Evolutionary conservation across 2,888 invertebrate species (phyloP).

Genomic region (Phaonia tiefii): DNA sequence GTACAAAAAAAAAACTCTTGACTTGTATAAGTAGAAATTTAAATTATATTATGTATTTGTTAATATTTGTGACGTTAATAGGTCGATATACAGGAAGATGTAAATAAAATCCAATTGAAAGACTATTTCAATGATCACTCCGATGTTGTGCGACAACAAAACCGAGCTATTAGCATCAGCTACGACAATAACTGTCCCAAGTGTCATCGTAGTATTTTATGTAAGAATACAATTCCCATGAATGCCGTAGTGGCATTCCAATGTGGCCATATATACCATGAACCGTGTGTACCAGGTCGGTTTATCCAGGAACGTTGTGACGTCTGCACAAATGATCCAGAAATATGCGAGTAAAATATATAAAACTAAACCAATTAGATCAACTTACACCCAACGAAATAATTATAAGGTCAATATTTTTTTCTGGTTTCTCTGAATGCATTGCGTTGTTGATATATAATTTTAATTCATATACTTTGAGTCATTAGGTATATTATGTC

Average conservation of each 20-base stretch:
- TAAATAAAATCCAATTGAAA: constrained; percentile 92
- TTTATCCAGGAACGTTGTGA: constrained; percentile 71
- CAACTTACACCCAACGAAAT: too few relatives aligned
- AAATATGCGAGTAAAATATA: constrained; percentile 55
- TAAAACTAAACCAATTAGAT: too few relatives aligned
- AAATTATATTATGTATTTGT: constrained; percentile 46
- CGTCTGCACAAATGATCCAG: constrained; percentile 65
- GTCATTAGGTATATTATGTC: too few relatives aligned
- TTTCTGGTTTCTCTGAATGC: too few relatives aligned
- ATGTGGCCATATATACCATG: constrained; percentile 94
- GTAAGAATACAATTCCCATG: constrained; percentile 86
- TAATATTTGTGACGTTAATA: constrained; percentile 72
- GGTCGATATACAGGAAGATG: constrained; percentile 94
- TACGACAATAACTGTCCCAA: constrained; percentile 90
- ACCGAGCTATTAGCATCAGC: constrained; percentile 87
- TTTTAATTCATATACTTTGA: too few relatives aligned
- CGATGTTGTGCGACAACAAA: constrained; percentile 88
- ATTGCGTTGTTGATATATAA: too few relatives aligned
- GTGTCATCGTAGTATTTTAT: constrained; percentile 89
- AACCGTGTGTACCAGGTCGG: constrained; percentile 86
- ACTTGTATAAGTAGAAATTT: background rate
- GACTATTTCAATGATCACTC: constrained; percentile 95
- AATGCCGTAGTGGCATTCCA: constrained; percentile 90
- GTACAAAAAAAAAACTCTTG: constrained; percentile 76
- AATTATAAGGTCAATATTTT: too few relatives aligned